These are phyloP conservation scores for Epizoanthus scotinus DNA, from an alignment of 92 coral and sea anemone species.

Conservation along the genomic window DNA sequence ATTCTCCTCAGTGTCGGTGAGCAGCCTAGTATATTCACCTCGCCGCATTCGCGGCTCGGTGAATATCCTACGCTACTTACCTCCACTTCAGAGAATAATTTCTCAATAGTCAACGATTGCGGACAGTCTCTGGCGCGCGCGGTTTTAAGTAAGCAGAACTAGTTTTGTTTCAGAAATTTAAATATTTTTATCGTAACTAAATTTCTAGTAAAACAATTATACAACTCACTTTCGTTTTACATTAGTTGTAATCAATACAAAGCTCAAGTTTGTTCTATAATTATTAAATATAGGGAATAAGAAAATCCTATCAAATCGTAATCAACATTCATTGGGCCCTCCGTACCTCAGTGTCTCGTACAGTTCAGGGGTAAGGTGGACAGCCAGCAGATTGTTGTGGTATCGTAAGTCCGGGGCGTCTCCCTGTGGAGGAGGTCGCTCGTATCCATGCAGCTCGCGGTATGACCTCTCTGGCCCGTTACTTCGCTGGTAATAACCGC, in stretches of 20 bases:
- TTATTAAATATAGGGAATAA: neutral
- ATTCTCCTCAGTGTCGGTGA: too few species aligned
- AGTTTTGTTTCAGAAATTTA: too few species aligned
- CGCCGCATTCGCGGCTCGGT: too few species aligned
- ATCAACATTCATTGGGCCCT: neutral
- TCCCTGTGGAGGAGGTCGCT: constrained; percentile 64
- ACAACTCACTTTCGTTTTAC: too few species aligned
- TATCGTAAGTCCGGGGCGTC: constrained; percentile 78
- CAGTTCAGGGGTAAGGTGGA: constrained; percentile 69
- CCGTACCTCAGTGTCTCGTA: constrained; percentile 73
- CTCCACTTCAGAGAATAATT: too few species aligned
- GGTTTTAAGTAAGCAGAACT: too few species aligned
- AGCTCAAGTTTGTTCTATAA: too few species aligned
- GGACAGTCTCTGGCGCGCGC: too few species aligned
- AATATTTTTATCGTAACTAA: neutral
- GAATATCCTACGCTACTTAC: too few species aligned
- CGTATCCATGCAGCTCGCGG: constrained; percentile 52
- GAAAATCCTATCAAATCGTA: neutral
- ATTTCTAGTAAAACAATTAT: neutral
- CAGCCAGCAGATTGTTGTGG: constrained; percentile 76
- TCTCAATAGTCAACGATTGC: too few species aligned
- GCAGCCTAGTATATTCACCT: too few species aligned
- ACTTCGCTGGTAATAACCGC: constrained; percentile 17
- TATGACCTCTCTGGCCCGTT: constrained; percentile 35
- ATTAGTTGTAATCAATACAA: too few species aligned